Evolutionary conservation across 2,113 vertebrate species (phyloP), one percentile per base, ranked within the genome.

Genomic region (Cairina moschata): DNA sequence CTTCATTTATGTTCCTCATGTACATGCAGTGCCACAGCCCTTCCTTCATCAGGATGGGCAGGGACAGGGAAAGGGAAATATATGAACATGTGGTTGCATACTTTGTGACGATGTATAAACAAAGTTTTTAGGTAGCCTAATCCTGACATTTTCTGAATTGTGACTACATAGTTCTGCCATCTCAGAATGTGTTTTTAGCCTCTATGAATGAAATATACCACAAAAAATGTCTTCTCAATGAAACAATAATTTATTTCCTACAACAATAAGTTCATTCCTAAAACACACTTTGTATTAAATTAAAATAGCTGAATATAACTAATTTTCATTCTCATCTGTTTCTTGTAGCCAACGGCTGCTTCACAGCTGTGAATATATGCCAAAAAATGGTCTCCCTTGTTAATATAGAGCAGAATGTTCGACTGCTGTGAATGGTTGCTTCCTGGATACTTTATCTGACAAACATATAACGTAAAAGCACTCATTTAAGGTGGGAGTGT

Each of bases 381-480:
- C 75, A 78, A 93, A 92, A 92, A 78, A 76, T 5, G 48, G 56
- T 31, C 50, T 86, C 2, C 23, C 16, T 46, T n/a, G 4, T 48
- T 74, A 88, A 92, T 0, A 88, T 13, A 56, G 17, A 80, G 59
- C 40, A 94, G 38, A 89, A 65, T 72, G 94, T 75, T 78, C 69
- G n/a, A 82, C 22, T 67, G 62, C 48, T 7, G 2, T 79, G 69
- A 86, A 88, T 21, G 40, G 77, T 81, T 96, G 67, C 50, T 95
- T 97, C 94, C 88, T 95, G 95, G 86, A 86, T 96, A 94, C 94
- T 0, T 0, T 55, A 59, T 90, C 90, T 88, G 72, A 80, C 63
- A 94, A 95, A 93, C 56, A 84, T 2, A 23, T n/a, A 83, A 54
- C 8, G 71, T 28, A 76, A 79, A 95, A 89, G 58, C 21, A 0